Base-by-base conservation (phyloP, 2,797 vertebrate species). In the Microctenopoma steveboyesi region DNA sequence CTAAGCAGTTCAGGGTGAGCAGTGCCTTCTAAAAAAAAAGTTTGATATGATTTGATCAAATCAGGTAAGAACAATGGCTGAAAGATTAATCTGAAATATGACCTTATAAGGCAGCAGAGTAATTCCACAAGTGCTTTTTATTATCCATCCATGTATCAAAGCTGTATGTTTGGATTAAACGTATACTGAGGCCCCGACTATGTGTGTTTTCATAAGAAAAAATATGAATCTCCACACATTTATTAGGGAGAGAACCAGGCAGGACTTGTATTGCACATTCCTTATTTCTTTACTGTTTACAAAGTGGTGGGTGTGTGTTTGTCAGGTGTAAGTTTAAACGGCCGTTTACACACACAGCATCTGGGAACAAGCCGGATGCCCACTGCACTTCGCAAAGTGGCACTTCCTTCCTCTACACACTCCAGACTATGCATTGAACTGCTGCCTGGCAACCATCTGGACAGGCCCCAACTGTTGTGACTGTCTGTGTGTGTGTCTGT, bases 391-490 rank as follows among this genome's bases (percentile, higher is more conserved):
- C 69, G 54, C 82, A 82, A 91, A 92, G 92, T 90, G 89, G 79
- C 83, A 92, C 88, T 93, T 94, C 91, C 90, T 93, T 93, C 92
- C 93, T 92, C 80, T 79, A 82, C 88, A 84, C 93, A 89, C 91
- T 92, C 84, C 90, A 90, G 86, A 87, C 86, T 79, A 84, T 76
- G 86, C 76, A 71, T 90, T 86, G 79, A 88, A 83, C 87, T 77
- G 88, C 90, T 92, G 88, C 90, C 77, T 89, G 86, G 90, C 87
- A 92, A 94, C 92, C 86, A 73, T 80, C 83, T 92, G 92, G 91
- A 92, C 79, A 51, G 61, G 71, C 72, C 88, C 89, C 89, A 91
- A 89, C 73, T 83, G 82, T 79, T 83, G 88, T 79, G 81, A 78
- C 66, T 82, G 82, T 78, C 69, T 71, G 66, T 54, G 65, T 69